Percentiles rank a stretch among this genome's conserved stretches.
These are phyloP conservation scores for Rhabdornis inornatus DNA, from an alignment of 2,113 vertebrate genomes.

Conservation along the genomic window DNA sequence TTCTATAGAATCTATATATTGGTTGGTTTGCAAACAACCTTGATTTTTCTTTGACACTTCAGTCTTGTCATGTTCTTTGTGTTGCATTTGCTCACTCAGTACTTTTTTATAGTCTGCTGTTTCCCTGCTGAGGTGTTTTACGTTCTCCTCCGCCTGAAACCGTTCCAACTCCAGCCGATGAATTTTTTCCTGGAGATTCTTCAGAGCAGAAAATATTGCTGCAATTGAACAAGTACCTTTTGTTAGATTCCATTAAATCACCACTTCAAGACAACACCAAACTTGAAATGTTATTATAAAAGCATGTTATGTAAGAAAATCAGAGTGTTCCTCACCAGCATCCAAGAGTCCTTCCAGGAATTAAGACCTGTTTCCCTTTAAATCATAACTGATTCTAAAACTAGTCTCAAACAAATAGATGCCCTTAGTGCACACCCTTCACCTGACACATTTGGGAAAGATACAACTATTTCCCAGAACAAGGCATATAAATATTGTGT, in stretches of 20 bases:
- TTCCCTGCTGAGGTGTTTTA: conserved; percentile 73
- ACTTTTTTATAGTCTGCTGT: conserved; percentile 72
- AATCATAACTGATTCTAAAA: background rate
- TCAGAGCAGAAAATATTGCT: conserved; percentile 90
- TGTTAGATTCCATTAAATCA: background rate
- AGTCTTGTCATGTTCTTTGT: conserved; percentile 61
- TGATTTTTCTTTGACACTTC: conserved; percentile 70
- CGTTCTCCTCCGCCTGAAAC: conserved; percentile 73
- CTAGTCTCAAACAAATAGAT: background rate
- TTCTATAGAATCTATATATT: background rate
- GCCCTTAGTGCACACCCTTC: background rate
- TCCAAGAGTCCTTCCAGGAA: background rate
- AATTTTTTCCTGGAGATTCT: conserved; percentile 83
- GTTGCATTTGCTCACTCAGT: conserved; percentile 67
- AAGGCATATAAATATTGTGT: background rate
- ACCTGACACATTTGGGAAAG: background rate
- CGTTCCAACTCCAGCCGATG: conserved; percentile 82
- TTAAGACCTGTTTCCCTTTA: background rate
- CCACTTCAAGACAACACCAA: background rate
- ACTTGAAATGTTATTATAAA: background rate
- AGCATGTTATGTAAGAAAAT: background rate
- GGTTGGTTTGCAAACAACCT: conserved; percentile 57
- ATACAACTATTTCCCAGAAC: background rate
- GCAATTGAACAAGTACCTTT: background rate
- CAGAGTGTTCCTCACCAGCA: background rate